A percentile compares a stretch with the other conserved stretches of the same genome.
Conservation (phyloP, 1,140 invertebrate genomes). For the Trinorchestia longiramus region DNA sequence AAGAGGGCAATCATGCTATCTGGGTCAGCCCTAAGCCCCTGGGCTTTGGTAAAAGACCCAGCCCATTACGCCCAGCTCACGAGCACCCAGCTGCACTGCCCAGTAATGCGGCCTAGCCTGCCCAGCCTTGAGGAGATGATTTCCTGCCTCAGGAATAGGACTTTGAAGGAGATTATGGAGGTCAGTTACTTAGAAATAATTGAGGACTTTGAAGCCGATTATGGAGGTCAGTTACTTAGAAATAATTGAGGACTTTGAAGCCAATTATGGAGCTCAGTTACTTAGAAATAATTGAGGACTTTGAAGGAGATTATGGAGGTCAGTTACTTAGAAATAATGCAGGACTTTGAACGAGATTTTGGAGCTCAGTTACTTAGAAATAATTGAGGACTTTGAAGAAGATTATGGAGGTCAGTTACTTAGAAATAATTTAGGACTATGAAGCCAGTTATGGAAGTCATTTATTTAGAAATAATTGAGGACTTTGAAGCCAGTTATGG, state of each 20-base stretch:
- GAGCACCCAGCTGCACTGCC: slow-evolving; percentile 36
- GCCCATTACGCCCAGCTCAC: slow-evolving; percentile 52
- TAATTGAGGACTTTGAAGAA: too few relatives aligned
- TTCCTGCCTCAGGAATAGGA: slow-evolving; percentile 22
- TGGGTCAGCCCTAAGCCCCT: slow-evolving; percentile 56
- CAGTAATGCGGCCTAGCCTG: not conserved
- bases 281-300: too few relatives aligned
- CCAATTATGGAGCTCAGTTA: too few relatives aligned
- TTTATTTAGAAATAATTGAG: too few relatives aligned
- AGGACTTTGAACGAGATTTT: not conserved
- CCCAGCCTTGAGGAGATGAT: slow-evolving; percentile 26
- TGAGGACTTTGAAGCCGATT: not conserved
- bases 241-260: not conserved
- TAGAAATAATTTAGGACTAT: too few relatives aligned
- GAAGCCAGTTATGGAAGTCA: too few relatives aligned
- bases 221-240: not conserved
- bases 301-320: not conserved
- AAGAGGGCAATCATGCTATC: slow-evolving; percentile 52
- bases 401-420: too few relatives aligned
- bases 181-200: not conserved
- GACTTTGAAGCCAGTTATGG: too few relatives aligned
- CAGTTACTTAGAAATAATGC: not conserved
- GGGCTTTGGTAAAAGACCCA: slow-evolving; percentile 54
- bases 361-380: not conserved
- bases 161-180: slow-evolving; percentile 51